Conservation (phyloP, 2,113 vertebrate genomes). For the Struthio camelus region DNA sequence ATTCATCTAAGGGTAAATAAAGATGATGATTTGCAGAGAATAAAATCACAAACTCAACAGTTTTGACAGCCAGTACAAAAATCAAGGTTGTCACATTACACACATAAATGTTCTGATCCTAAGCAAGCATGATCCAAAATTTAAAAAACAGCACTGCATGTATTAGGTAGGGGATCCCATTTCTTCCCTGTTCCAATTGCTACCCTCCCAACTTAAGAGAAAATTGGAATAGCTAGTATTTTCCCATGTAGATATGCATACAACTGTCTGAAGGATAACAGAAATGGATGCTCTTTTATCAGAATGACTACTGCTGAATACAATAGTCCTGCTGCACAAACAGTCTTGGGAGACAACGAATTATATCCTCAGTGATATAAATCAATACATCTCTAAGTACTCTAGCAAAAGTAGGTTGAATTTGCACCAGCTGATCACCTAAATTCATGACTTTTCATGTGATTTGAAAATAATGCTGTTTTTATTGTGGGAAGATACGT, state of each 20-base stretch:
- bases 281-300: not conserved
- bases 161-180: not conserved
- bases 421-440: not conserved
- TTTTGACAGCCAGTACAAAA: conserved; percentile 42
- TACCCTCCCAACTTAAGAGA: not conserved
- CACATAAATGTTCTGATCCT: conserved; percentile 21
- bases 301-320: not conserved
- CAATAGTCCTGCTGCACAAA: not conserved
- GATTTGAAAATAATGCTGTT: not conserved
- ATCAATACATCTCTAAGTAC: not conserved
- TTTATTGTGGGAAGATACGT: not conserved
- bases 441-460: not conserved
- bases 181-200: not conserved
- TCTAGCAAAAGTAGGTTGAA: not conserved
- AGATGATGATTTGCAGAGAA: conserved; percentile 23
- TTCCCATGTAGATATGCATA: not conserved
- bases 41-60: conserved; percentile 48
- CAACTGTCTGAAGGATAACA: not conserved
- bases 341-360: not conserved
- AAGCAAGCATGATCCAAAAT: not conserved
- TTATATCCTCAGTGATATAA: not conserved
- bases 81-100: conserved; percentile 22
- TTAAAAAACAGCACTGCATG: not conserved
- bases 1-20: conserved; percentile 55
- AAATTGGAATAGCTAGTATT: not conserved